A percentile compares a stretch with the other conserved stretches of the same genome.
Evolutionary conservation across 2,888 invertebrate species (phyloP).

Genomic region (Plutella xylostella): DNA sequence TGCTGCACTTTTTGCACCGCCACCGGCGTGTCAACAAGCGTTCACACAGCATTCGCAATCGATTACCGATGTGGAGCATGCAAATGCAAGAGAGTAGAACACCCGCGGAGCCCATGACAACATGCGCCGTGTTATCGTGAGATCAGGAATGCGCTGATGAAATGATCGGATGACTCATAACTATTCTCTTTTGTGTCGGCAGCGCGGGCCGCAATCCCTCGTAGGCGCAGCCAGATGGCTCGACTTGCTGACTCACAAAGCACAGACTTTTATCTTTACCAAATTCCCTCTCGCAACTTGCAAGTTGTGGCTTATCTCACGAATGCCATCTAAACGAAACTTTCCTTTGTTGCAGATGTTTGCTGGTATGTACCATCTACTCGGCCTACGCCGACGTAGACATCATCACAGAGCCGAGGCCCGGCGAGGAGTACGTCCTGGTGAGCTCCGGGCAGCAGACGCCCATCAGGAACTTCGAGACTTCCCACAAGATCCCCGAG

Average conservation of each 20-base stretch:
- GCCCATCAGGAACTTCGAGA: conserved; percentile 71
- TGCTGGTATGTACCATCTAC: conserved; percentile 55
- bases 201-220: conserved; percentile 9
- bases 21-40: conserved; percentile 26
- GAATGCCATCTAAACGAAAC: not conserved
- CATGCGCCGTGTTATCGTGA: not conserved
- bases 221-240: conserved; percentile 47
- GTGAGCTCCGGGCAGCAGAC: conserved; percentile 69
- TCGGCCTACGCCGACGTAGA: conserved; percentile 63
- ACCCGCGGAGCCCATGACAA: not conserved
- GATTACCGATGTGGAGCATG: conserved; percentile 7
- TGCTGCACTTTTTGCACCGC: conserved; percentile 32
- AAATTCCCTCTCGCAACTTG: conserved; percentile 21
- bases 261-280: conserved; percentile 33
- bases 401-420: conserved; percentile 72
- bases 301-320: no score
- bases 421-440: conserved; percentile 75
- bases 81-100: not conserved
- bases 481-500: conserved; percentile 77
- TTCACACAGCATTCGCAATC: conserved; percentile 36
- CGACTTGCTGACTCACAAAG: conserved; percentile 53
- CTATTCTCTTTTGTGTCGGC: conserved; percentile 30
- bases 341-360: conserved; percentile 63
- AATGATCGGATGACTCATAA: conserved; percentile 47
- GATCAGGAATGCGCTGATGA: conserved; percentile 39